Evolutionary conservation across 2,888 invertebrate genomes (phyloP), one percentile per base, ranked within the genome.

Genomic region (Lysandra bellargus): DNA sequence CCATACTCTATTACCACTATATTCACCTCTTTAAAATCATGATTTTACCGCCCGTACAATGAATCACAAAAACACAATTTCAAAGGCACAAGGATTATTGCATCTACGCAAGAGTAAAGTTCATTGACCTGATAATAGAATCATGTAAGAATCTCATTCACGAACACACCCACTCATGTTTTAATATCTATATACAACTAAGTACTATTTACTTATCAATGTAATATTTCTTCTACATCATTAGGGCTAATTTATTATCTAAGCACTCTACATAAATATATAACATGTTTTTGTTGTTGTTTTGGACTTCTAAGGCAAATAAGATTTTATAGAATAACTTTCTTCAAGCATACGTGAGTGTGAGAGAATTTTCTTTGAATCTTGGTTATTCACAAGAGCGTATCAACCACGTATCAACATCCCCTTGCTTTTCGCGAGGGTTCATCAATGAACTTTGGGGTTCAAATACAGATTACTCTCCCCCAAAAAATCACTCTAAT

Each of bases 381-480:
- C 23, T 74, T n/a, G 37, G 40, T 40, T 73, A 74, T 74, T 74
- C 44, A 74, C 44, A 9, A n/a, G 74, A 44, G n/a, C 44, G n/a
- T 40, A 12, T n/a, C 57, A 37, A 76, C 53, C 57, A 7, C 44
- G n/a, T 40, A 12, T n/a, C 57, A 37, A 76, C 53, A 76, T 57
- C 76, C 53, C 76, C 23, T 30, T 53, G 49, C 17, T 53, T 37
- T 53, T 53, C 76, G 23, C 76, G 76, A 76, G 88, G 91, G 91
- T 89, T 85, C 89, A 86, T 89, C 89, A 87, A 89, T 89, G 89
- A 89, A 89, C 91, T 92, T 92, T 89, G 89, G 93, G 93, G 76
- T 76, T 17, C 30, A 57, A 53, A 23, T 76, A 14, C 14, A 76
- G 17, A 76, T 76, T 30, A 33, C 30, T 75, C 30, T 14, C 30